Evolutionary conservation across 2,113 vertebrate genomes (phyloP).

Genomic region (Nerophis ophidion): DNA sequence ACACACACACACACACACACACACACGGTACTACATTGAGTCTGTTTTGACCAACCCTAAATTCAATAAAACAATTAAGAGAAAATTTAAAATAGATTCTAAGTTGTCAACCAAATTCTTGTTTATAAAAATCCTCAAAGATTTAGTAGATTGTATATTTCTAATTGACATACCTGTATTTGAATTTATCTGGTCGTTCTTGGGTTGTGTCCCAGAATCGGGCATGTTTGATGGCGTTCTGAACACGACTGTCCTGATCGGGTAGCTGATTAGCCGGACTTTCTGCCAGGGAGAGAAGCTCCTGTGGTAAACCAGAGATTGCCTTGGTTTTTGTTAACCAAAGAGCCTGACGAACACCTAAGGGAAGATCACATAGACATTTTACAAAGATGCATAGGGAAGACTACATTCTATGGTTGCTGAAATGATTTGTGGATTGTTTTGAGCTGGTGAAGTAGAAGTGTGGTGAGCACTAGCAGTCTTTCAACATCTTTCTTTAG

Average conservation of each 20-base stretch:
- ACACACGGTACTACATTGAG: too few relatives aligned
- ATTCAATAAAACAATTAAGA: too few relatives aligned
- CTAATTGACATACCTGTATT: conserved; percentile 72
- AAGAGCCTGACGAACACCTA: conserved; percentile 86
- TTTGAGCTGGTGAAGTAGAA: background rate
- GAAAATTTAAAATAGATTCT: too few relatives aligned
- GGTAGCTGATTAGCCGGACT: conserved; percentile 64
- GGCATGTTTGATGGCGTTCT: conserved; percentile 72
- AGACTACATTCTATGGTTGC: background rate
- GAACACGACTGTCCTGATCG: conserved; percentile 73
- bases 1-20: too few relatives aligned
- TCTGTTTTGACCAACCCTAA: too few relatives aligned
- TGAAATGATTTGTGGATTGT: too few relatives aligned
- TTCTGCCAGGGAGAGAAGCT: conserved; percentile 61
- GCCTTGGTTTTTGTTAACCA: conserved; percentile 91
- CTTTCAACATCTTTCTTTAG: too few relatives aligned
- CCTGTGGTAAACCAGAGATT: conserved; percentile 76
- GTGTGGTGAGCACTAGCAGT: background rate
- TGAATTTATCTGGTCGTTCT: conserved; percentile 60
- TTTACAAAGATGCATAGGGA: too few relatives aligned
- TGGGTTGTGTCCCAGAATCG: conserved; percentile 81
- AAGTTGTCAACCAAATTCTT: too few relatives aligned
- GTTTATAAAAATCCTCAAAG: too few relatives aligned
- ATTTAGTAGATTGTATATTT: too few relatives aligned
- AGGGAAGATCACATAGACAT: background rate